These are phyloP conservation scores for Panurus biarmicus DNA, from an alignment of 2,113 vertebrate genomes.

Conservation along the genomic window DNA sequence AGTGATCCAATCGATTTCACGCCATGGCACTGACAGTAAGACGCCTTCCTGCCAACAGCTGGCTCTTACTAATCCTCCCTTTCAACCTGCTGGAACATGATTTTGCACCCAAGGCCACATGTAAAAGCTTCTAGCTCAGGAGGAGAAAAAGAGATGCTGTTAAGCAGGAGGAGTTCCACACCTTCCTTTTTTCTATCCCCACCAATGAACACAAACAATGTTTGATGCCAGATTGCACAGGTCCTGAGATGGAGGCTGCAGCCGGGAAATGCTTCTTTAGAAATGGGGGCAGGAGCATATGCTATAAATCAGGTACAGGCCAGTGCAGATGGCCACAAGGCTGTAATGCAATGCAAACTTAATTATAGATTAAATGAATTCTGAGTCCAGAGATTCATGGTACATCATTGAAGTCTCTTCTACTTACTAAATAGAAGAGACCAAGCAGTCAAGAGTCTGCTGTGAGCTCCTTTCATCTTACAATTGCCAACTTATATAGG, in stretches of 20 bases:
- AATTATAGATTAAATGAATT: background rate
- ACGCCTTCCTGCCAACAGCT: constrained; percentile 18
- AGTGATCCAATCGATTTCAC: constrained; percentile 16
- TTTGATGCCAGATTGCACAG: background rate
- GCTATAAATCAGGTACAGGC: background rate
- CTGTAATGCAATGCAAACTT: background rate
- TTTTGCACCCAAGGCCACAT: constrained; percentile 25
- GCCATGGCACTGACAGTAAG: background rate
- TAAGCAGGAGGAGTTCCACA: background rate
- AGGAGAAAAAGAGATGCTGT: background rate
- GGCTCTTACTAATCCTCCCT: constrained; percentile 33
- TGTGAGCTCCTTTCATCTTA: background rate
- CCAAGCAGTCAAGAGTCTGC: background rate
- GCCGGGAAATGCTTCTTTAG: background rate
- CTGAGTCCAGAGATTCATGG: background rate
- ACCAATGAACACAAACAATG: background rate
- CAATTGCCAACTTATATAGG: accelerated
- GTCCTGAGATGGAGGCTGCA: background rate
- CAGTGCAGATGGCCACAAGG: background rate
- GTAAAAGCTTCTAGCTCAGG: background rate
- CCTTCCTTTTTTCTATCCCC: background rate
- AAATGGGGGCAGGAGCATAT: background rate
- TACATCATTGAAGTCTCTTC: background rate
- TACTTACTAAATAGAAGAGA: background rate
- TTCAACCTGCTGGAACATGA: constrained; percentile 19